These are phyloP conservation scores for Urocolius indicus DNA, from an alignment of 2,113 vertebrate genomes.

Conservation along the genomic window DNA sequence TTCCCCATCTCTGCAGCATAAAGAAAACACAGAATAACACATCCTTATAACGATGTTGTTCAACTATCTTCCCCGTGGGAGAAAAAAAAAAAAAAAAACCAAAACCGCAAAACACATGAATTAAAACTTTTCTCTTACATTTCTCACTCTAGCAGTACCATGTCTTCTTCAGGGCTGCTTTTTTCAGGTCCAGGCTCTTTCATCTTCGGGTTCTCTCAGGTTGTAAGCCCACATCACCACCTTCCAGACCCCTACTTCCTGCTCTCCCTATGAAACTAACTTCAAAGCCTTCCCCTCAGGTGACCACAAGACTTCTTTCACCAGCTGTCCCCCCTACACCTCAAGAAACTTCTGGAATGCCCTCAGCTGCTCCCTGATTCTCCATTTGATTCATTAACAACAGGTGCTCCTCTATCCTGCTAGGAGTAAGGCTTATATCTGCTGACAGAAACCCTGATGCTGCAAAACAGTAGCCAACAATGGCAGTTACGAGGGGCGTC, in stretches of 20 bases:
- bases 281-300: background rate
- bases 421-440: background rate
- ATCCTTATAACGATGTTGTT: background rate
- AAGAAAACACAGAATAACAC: background rate
- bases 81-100: too few relatives aligned
- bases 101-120: background rate
- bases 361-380: background rate
- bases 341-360: background rate
- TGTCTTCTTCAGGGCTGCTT: background rate
- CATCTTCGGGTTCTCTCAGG: background rate
- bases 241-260: accelerated
- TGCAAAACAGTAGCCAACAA: background rate
- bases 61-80: background rate
- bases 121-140: background rate
- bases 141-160: background rate
- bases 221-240: background rate
- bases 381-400: background rate
- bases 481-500: accelerated
- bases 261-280: background rate
- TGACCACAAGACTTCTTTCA: background rate
- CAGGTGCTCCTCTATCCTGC: background rate
- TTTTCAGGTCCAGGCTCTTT: background rate
- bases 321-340: background rate
- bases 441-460: background rate
- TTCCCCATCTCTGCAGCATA: background rate